Percentiles rank a stretch among this genome's conserved stretches.
These are phyloP conservation scores for Lycaena phlaeas DNA, from an alignment of 2,888 invertebrate genomes.

Conservation along the genomic window DNA sequence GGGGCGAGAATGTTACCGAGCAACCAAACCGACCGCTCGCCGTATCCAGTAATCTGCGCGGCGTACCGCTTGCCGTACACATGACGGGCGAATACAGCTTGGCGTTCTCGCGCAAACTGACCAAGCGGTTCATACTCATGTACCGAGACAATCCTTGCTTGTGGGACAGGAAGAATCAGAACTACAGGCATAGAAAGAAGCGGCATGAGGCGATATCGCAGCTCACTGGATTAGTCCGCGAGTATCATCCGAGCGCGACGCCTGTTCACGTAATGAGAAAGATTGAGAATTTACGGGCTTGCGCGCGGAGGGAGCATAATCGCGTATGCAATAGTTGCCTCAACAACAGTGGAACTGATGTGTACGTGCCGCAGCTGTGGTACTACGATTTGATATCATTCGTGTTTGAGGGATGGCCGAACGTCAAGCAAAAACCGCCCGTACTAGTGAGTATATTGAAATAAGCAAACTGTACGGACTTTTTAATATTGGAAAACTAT, in stretches of 20 bases:
- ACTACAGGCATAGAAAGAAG: constrained; percentile 44
- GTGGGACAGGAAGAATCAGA: constrained; percentile 39
- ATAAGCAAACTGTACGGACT: too few species aligned
- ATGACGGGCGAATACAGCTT: constrained; percentile 38
- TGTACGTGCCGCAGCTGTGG: constrained; percentile 48
- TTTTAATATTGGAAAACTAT: not conserved
- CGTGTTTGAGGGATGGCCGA: constrained; percentile 32
- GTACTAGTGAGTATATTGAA: constrained; percentile 12
- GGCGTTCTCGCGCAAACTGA: constrained; percentile 45
- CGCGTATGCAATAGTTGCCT: constrained; percentile 40
- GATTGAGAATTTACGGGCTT: constrained; percentile 57
- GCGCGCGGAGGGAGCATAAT: constrained; percentile 49
- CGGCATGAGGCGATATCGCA: constrained; percentile 45
- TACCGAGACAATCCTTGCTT: constrained; percentile 46
- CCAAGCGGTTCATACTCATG: constrained; percentile 40
- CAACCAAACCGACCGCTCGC: too few species aligned
- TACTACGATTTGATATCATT: constrained; percentile 42
- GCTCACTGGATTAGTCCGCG: constrained; percentile 45
- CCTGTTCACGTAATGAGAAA: constrained; percentile 54
- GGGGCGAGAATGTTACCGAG: too few species aligned
- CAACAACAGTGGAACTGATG: constrained; percentile 33
- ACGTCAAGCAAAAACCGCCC: constrained; percentile 18
- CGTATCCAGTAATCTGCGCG: too few species aligned
- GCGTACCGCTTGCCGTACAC: too few species aligned
- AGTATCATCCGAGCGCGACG: constrained; percentile 47